Percentiles rank a stretch among this genome's conserved stretches.
Conservation (phyloP, 2,113 vertebrate genomes). For the Oryzias melastigma region DNA sequence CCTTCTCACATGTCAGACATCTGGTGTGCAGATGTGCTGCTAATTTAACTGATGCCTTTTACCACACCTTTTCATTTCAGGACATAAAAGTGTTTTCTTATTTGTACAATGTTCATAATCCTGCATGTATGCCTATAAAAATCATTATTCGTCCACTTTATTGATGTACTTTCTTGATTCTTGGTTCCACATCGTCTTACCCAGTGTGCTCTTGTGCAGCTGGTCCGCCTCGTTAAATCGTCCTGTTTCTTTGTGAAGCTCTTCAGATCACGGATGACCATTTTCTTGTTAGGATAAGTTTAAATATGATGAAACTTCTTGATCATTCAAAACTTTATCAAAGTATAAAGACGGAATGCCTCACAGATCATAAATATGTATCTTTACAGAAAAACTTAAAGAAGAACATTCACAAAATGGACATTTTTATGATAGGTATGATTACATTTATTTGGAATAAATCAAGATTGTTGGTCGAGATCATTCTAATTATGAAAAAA, state of each 20-base stretch:
- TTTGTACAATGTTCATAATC: constrained; percentile 9
- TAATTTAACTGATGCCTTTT: constrained; percentile 25
- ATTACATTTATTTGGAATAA: too few species aligned
- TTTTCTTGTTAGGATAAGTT: not conserved
- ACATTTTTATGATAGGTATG: too few species aligned
- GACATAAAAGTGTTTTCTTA: constrained; percentile 8
- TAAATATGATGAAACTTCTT: not conserved
- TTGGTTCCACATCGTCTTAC: constrained; percentile 24
- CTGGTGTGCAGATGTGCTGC: constrained; percentile 46
- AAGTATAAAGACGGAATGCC: not conserved
- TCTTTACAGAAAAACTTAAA: too few species aligned
- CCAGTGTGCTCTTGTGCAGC: constrained; percentile 17
- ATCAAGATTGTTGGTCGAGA: too few species aligned
- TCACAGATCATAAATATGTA: too few species aligned
- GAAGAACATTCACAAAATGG: too few species aligned
- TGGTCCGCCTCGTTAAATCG: constrained; percentile 11
- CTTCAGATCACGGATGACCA: not conserved
- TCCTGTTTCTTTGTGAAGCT: not conserved
- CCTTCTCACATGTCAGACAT: constrained; percentile 26
- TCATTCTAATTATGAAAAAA: too few species aligned
- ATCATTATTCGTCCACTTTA: constrained; percentile 22
- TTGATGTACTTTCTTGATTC: constrained; percentile 19
- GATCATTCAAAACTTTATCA: not conserved
- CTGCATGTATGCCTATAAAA: constrained; percentile 15
- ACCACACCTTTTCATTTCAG: constrained; percentile 32